phyloP scores from a whole-genome alignment of 2,888 invertebrate species.

The Zaprionus bogoriensis region DNA sequence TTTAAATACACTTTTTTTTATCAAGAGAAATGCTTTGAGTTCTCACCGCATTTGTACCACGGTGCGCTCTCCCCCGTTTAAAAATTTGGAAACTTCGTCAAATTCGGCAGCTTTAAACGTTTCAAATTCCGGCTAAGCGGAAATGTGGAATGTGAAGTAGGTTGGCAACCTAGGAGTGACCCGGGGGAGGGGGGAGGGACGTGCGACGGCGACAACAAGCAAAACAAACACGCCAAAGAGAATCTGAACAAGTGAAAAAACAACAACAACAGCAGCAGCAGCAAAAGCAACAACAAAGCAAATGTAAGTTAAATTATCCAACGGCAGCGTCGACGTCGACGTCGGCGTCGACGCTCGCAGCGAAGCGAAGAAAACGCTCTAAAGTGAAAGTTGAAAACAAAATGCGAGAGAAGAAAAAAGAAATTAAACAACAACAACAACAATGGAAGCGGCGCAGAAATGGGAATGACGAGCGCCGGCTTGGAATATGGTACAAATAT shows the following conservation, averaged over 20 bases:
- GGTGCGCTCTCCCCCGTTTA: no score
- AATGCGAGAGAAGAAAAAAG: slow-evolving; percentile 36
- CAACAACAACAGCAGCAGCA: not conserved
- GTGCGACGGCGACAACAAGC: slow-evolving; percentile 6
- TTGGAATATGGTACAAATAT: not conserved
- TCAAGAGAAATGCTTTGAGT: no score
- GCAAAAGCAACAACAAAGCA: not conserved
- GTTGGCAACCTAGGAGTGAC: not conserved
- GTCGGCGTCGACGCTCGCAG: slow-evolving; percentile 31
- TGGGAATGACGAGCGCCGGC: slow-evolving; percentile 27
- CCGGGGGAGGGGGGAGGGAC: not conserved
- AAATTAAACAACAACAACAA: slow-evolving; percentile 24
- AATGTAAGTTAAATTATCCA: not conserved
- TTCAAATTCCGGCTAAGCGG: no score
- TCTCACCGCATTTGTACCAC: no score
- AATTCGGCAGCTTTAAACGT: no score
- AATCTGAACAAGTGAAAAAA: slow-evolving; percentile 7
- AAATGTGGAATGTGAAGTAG: not conserved
- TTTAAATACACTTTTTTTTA: no score
- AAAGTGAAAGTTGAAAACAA: slow-evolving; percentile 59
- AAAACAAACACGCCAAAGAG: slow-evolving; percentile 31
- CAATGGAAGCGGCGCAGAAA: slow-evolving; percentile 14
- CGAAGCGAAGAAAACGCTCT: slow-evolving; percentile 41
- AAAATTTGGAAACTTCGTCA: no score
- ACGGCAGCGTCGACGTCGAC: slow-evolving; percentile 25